Percentiles rank a stretch among this genome's conserved stretches.
These are phyloP conservation scores for Diadophis punctatus DNA, from an alignment of 2,113 vertebrate genomes.

Conservation along the genomic window DNA sequence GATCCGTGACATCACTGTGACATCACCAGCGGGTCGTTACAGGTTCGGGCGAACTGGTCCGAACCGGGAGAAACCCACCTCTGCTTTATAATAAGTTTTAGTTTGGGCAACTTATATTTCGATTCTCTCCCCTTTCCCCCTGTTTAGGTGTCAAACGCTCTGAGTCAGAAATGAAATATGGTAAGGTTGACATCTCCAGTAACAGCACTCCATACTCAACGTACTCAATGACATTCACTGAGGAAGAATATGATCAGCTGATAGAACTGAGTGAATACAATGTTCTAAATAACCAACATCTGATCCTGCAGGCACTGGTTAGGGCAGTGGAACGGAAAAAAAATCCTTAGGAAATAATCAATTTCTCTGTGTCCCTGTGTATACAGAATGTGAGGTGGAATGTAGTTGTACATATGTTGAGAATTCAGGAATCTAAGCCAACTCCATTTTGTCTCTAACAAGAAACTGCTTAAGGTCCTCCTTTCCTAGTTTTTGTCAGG, in stretches of 20 bases:
- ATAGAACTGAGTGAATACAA: constrained; percentile 71
- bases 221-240: constrained; percentile 65
- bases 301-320: constrained; percentile 52
- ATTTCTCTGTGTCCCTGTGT: not conserved
- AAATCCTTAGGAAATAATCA: constrained; percentile 41
- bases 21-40: no score
- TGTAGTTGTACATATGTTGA: not conserved
- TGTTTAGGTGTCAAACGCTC: constrained; percentile 66
- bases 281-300: constrained; percentile 65
- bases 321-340: constrained; percentile 61
- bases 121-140: constrained; percentile 20
- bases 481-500: not conserved
- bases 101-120: not conserved
- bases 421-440: not conserved
- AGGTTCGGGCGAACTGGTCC: no score
- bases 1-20: no score
- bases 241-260: constrained; percentile 57
- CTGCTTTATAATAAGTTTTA: not conserved
- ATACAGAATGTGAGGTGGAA: not conserved
- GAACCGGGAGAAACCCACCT: no score
- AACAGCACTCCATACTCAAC: constrained; percentile 65
- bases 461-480: not conserved
- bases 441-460: not conserved
- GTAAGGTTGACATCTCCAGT: constrained; percentile 66
- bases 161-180: constrained; percentile 68